A percentile compares a stretch with the other conserved stretches of the same genome.
Conservation (phyloP, 2,113 vertebrate species). For the Syngnathus floridae region DNA sequence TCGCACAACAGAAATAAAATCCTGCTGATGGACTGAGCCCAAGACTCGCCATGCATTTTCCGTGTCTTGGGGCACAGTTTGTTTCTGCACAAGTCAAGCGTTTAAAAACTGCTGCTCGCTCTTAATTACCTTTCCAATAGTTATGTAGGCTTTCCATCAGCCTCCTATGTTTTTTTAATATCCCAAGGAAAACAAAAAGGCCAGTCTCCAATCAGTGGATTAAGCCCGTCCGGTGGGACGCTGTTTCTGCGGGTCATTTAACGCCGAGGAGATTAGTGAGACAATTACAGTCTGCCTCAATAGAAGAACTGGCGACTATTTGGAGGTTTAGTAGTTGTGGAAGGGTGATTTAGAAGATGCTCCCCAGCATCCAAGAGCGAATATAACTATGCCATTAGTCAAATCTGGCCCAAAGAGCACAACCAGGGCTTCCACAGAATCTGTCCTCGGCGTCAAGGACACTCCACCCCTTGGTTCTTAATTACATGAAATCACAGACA, state of each 20-base stretch:
- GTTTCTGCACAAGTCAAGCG: conserved; percentile 65
- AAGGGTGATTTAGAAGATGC: conserved; percentile 33
- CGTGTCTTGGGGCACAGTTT: conserved; percentile 58
- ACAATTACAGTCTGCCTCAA: conserved; percentile 67
- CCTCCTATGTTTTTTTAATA: conserved; percentile 56
- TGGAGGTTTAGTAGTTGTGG: conserved; percentile 36
- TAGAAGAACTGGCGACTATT: conserved; percentile 48
- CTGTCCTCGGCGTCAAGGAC: conserved; percentile 60
- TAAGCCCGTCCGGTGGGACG: conserved; percentile 52
- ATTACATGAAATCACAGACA: conserved; percentile 61
- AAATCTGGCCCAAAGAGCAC: conserved; percentile 45
- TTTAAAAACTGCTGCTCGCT: conserved; percentile 67
- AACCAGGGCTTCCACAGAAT: conserved; percentile 35
- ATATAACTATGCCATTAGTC: conserved; percentile 44
- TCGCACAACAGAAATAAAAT: conserved; percentile 42
- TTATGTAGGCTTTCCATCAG: conserved; percentile 56
- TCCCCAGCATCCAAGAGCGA: conserved; percentile 30
- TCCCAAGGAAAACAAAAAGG: conserved; percentile 58
- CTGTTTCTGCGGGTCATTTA: conserved; percentile 64
- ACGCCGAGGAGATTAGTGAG: conserved; percentile 60
- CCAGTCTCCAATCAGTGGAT: conserved; percentile 51
- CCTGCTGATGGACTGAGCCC: conserved; percentile 60
- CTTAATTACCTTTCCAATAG: conserved; percentile 74
- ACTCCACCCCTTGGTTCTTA: conserved; percentile 40
- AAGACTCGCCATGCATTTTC: conserved; percentile 64